Conservation (phyloP, 2,888 invertebrate genomes). For the Diogma glabrata region DNA sequence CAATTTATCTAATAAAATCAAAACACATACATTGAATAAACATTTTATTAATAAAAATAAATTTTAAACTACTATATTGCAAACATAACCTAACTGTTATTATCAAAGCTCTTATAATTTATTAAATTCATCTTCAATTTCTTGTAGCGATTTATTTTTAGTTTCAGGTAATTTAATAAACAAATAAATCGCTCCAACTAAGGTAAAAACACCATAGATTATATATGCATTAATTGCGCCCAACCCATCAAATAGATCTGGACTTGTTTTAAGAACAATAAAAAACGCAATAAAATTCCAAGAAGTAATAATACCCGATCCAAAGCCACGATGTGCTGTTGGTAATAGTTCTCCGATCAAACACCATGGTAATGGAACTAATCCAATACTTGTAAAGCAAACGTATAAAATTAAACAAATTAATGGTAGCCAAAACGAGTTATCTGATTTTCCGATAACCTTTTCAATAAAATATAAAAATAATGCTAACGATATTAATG, state of each 20-base stretch:
- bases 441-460: neutral
- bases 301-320: constrained; percentile 47
- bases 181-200: constrained; percentile 42
- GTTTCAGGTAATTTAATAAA: constrained; percentile 50
- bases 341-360: constrained; percentile 56
- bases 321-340: constrained; percentile 41
- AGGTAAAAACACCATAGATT: constrained; percentile 42
- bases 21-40: too few relatives aligned
- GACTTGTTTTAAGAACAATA: constrained; percentile 48
- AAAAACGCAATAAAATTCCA: constrained; percentile 48
- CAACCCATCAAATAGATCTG: constrained; percentile 42
- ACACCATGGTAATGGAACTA: constrained; percentile 54
- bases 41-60: too few relatives aligned
- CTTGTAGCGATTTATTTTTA: constrained; percentile 48
- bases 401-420: constrained; percentile 45
- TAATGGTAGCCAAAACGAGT: constrained; percentile 38
- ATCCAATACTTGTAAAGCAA: constrained; percentile 45
- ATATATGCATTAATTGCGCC: constrained; percentile 45
- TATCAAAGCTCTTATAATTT: too few relatives aligned
- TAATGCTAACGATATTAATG: constrained; percentile 41
- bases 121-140: constrained; percentile 51
- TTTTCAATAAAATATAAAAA: constrained; percentile 32
- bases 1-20: too few relatives aligned
- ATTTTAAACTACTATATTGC: too few relatives aligned
- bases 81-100: too few relatives aligned